A percentile compares a stretch with the other conserved stretches of the same genome.
Conservation (phyloP, 2,113 vertebrate genomes). For the Cepphus grylle region DNA sequence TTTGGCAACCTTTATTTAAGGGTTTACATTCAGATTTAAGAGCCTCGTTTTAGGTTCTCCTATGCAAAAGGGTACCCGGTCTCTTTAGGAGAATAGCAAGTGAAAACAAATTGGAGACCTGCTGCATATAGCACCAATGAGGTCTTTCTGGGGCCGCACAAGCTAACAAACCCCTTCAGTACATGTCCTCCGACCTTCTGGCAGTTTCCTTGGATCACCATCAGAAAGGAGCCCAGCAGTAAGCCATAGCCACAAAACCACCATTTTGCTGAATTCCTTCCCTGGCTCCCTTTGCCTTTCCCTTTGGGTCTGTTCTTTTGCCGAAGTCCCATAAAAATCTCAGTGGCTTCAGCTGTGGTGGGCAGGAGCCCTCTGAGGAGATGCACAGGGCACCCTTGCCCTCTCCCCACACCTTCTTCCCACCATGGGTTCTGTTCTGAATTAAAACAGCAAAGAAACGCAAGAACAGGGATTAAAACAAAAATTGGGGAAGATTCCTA, state of each 20-base stretch:
- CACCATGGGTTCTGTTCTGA: not conserved
- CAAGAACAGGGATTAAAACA: fast-evolving
- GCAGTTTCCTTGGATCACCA: not conserved
- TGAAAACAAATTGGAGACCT: not conserved
- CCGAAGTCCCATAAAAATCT: not conserved
- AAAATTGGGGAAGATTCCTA: not conserved
- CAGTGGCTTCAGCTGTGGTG: not conserved
- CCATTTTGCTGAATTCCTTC: not conserved
- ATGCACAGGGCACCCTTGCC: not conserved
- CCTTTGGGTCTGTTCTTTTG: not conserved
- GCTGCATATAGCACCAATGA: not conserved
- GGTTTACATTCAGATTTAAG: not conserved
- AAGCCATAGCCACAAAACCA: not conserved
- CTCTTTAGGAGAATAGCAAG: not conserved
- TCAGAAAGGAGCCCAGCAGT: not conserved
- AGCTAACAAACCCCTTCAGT: not conserved
- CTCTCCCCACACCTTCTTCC: not conserved
- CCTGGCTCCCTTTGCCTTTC: not conserved
- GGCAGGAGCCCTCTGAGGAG: not conserved
- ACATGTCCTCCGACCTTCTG: fast-evolving
- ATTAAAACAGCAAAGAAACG: not conserved
- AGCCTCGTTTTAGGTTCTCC: not conserved
- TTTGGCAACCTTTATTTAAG: not conserved
- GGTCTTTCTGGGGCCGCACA: not conserved
- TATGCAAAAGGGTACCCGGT: not conserved